Conservation (phyloP, 1,140 invertebrate genomes). For the Trachelipus rathkii region DNA sequence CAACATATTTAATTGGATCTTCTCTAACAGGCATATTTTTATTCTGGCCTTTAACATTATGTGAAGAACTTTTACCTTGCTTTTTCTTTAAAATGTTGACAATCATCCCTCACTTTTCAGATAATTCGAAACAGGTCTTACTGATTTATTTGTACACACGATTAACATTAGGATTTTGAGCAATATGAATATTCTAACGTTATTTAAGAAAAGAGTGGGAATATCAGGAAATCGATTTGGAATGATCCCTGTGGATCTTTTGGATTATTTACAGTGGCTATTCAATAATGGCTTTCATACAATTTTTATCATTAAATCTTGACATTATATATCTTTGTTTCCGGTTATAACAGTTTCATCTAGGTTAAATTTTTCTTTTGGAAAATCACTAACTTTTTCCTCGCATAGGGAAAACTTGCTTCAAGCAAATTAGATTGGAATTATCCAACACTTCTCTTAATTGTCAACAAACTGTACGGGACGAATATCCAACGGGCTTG, state of each 20-base stretch:
- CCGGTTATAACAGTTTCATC: conserved; percentile 35
- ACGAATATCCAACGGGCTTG: conserved; percentile 32
- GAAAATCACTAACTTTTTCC: neutral
- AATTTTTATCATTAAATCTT: neutral
- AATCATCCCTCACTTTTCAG: neutral
- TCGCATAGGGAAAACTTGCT: conserved; percentile 18
- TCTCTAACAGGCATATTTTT: neutral
- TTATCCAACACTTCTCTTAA: conserved; percentile 21
- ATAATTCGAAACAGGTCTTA: neutral
- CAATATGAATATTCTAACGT: neutral
- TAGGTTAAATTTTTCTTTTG: neutral
- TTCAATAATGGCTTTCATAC: conserved; percentile 26
- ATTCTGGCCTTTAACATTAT: neutral
- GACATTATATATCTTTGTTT: conserved; percentile 18
- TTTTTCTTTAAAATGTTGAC: neutral
- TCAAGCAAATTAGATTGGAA: conserved; percentile 27
- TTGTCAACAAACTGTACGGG: conserved; percentile 33
- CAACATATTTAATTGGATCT: neutral
- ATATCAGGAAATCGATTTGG: conserved; percentile 28
- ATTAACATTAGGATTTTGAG: no score
- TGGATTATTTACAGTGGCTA: neutral
- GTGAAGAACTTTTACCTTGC: neutral
- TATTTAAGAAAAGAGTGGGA: conserved; percentile 27
- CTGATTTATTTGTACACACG: no score
- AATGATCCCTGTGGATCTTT: neutral